These are phyloP conservation scores for Laticauda colubrina DNA, from an alignment of 2,113 vertebrate species.

Conservation along the genomic window DNA sequence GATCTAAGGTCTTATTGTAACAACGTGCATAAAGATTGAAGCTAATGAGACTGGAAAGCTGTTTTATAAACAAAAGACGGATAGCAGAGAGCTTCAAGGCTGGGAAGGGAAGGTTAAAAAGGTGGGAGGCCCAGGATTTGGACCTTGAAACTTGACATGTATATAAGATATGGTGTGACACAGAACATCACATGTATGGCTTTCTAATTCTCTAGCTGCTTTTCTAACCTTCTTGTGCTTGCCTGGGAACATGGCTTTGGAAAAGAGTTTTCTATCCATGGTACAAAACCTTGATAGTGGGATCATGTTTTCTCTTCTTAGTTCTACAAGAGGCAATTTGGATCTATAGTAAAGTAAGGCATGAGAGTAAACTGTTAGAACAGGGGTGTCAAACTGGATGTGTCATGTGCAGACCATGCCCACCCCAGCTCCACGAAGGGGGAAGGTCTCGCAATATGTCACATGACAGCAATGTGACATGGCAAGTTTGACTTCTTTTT, in stretches of 20 bases:
- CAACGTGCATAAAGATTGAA: not conserved
- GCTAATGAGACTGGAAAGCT: not conserved
- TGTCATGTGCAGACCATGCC: too few species aligned
- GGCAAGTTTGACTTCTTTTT: too few species aligned
- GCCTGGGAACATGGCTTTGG: not conserved
- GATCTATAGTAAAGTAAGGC: not conserved
- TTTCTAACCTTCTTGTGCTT: not conserved
- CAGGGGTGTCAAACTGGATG: too few species aligned
- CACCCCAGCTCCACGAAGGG: too few species aligned
- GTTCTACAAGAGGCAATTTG: not conserved
- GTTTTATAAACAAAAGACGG: not conserved
- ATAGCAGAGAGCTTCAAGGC: not conserved
- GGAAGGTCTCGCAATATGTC: too few species aligned
- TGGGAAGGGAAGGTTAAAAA: not conserved
- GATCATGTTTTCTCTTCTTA: not conserved
- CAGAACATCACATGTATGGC: not conserved
- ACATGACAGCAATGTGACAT: too few species aligned
- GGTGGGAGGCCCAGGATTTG: not conserved
- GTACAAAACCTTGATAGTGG: not conserved
- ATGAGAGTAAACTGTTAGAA: not conserved
- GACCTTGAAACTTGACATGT: not conserved
- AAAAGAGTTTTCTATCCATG: not conserved
- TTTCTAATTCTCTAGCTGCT: not conserved
- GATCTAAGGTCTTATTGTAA: not conserved
- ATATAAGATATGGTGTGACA: not conserved